Base-by-base conservation (phyloP, 2,888 invertebrate genomes). In the Bembecia ichneumoniformis region DNA sequence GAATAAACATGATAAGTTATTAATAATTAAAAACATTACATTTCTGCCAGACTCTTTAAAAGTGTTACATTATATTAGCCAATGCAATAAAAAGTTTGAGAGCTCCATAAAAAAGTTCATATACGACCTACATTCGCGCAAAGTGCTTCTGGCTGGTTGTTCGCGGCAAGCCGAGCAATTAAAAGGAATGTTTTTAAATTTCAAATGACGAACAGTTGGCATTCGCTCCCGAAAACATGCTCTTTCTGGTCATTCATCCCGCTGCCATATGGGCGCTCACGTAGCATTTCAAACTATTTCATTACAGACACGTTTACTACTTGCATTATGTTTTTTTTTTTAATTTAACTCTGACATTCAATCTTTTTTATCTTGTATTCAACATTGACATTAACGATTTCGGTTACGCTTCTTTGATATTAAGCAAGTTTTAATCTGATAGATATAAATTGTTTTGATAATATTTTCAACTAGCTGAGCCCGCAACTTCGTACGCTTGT, bases 171-270 rank as follows among this genome's bases (percentile, higher is more conserved):
- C 52, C 53, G 58, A 44, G 61, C 63, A 65, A 69, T 65, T 66
- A 64, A 63, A 63, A 64, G 58, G 55, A 57, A 59, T 55, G 56
- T 58, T 63, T 62, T 66, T 56, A 60, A 60, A 64, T 67, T 75
- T 74, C 59, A 63, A 74, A 77, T 74, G 68, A 70, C 61, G 64
- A 68, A 71, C 68, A 64, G 57, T 65, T 64, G 62, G 56, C 61
- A 59, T 59, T 45, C 52, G 68, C 68, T 68, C 63, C 75, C 81
- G 71, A 79, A 78, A 77, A 67, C 64, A 55, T 57, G 56, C 51
- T 58, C 60, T n/a, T 15, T 15, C 44, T 77, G 79, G 83, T 79
- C 83, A 79, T 83, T 86, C 83, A 84, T 83, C 83, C 78, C 82
- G 65, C 45, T 54, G 58, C 70, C 83, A 82, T 71, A 82, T 84